Conservation (phyloP, 1,140 invertebrate genomes). For the Prorops nasuta region DNA sequence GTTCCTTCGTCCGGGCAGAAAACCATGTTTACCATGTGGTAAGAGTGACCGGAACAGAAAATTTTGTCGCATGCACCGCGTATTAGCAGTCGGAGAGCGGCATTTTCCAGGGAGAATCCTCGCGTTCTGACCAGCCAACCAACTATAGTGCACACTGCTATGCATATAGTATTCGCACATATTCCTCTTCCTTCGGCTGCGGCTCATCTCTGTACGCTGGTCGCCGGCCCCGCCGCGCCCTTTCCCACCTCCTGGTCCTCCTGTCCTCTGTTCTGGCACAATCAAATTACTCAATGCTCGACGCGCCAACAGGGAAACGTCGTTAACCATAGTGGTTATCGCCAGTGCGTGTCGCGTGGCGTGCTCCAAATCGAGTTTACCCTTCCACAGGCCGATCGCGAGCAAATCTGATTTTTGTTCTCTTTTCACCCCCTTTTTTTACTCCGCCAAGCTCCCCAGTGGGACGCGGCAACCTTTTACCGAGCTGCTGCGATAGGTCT, state of each 20-base stretch:
- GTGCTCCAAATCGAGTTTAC: constrained; percentile 50
- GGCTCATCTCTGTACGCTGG: background rate
- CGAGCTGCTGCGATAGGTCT: no score
- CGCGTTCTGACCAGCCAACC: no score
- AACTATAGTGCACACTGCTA: no score
- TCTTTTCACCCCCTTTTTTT: no score
- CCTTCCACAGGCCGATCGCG: no score
- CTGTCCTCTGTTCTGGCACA: constrained; percentile 19
- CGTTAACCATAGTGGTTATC: constrained; percentile 51
- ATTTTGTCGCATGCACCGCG: constrained; percentile 24
- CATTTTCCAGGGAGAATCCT: constrained; percentile 6
- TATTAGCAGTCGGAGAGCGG: constrained; percentile 27
- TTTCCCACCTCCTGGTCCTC: background rate
- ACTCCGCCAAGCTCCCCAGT: no score
- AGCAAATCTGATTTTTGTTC: no score
- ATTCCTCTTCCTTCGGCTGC: background rate
- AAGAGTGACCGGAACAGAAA: constrained; percentile 17
- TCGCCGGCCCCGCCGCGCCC: background rate
- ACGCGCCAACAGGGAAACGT: constrained; percentile 51
- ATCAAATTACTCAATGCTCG: constrained; percentile 51
- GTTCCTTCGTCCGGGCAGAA: no score
- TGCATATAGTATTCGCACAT: no score
- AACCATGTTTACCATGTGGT: no score
- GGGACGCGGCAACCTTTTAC: no score
- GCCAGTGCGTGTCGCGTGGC: constrained; percentile 48